Percentiles rank a stretch among this genome's conserved stretches.
Conservation (phyloP, 2,888 invertebrate species). For the Aphrophora alni region DNA sequence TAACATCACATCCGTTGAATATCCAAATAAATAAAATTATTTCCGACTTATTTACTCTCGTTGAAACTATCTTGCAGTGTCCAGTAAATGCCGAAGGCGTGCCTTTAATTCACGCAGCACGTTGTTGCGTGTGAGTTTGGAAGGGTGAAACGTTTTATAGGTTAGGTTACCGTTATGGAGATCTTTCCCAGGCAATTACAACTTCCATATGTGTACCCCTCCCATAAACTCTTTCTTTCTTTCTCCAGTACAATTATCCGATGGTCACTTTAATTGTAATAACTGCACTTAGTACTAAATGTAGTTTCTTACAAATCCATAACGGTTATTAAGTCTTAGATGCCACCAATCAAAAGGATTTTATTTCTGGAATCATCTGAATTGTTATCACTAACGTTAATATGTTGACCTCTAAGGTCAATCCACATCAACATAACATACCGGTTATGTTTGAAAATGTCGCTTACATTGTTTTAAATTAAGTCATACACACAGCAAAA, state of each 20-base stretch:
- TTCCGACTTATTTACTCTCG: background rate
- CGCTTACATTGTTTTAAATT: too few relatives aligned
- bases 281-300: too few relatives aligned
- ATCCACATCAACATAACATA: too few relatives aligned
- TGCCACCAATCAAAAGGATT: too few relatives aligned
- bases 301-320: too few relatives aligned
- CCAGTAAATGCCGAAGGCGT: background rate
- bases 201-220: background rate
- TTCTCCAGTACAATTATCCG: background rate
- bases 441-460: too few relatives aligned
- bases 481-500: too few relatives aligned
- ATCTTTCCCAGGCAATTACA: constrained; percentile 1
- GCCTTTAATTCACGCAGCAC: background rate
- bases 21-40: background rate
- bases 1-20: background rate
- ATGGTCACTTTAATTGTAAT: background rate
- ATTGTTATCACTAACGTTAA: too few relatives aligned
- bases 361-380: too few relatives aligned
- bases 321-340: too few relatives aligned
- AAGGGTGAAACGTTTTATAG: background rate
- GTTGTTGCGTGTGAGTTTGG: background rate
- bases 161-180: background rate
- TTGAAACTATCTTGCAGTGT: background rate
- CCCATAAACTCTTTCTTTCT: background rate
- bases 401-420: too few relatives aligned